Evolutionary conservation across 2,113 vertebrate genomes (phyloP).

Genomic region (Glaucidium brasilianum): DNA sequence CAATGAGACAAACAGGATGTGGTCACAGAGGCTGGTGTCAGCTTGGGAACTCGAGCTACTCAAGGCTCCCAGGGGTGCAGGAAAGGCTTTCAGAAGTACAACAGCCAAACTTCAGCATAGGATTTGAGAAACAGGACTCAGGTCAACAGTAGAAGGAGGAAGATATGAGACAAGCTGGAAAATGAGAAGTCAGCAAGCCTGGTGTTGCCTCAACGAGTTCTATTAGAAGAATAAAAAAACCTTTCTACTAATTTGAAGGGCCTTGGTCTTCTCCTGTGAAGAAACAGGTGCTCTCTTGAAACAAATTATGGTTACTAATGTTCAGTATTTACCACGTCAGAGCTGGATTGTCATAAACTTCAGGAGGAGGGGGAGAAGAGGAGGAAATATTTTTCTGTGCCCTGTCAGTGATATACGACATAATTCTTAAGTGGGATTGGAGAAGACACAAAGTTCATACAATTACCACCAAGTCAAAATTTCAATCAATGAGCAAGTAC

Average conservation of each 20-base stretch:
- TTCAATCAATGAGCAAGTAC: not conserved
- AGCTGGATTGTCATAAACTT: not conserved
- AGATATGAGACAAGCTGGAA: not conserved
- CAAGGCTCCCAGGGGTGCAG: not conserved
- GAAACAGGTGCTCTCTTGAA: not conserved
- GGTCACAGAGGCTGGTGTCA: accelerated
- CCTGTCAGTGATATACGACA: not conserved
- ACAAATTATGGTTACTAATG: not conserved
- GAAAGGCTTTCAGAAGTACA: not conserved
- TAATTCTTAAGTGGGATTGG: not conserved
- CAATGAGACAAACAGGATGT: not conserved
- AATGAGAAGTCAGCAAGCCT: not conserved
- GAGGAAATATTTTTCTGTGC: not conserved
- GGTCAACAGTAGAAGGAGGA: not conserved
- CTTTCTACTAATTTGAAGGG: not conserved
- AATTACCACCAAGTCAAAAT: not conserved
- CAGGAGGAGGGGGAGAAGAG: not conserved
- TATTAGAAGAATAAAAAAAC: not conserved
- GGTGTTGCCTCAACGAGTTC: not conserved
- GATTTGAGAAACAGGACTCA: not conserved
- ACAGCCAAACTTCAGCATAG: not conserved
- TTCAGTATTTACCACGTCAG: not conserved
- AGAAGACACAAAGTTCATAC: not conserved
- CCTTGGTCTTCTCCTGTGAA: not conserved
- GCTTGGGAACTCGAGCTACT: not conserved